Evolutionary conservation across 2,797 vertebrate genomes (phyloP), one percentile per base, ranked within the genome.

Genomic region (Chaetodon trifasciatus): DNA sequence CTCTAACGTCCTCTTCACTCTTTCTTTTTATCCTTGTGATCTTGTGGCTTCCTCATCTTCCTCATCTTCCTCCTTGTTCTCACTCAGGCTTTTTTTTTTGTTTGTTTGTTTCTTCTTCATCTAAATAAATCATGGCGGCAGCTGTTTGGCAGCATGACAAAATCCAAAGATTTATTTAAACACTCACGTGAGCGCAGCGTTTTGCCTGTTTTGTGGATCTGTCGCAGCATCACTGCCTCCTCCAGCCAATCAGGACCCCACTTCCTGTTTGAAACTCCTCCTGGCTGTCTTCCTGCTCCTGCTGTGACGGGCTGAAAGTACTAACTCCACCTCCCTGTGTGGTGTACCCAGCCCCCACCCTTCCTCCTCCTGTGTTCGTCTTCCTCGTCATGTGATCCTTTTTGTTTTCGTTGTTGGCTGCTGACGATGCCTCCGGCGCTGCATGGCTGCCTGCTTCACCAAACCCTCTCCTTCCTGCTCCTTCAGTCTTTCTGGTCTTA

Each of bases 261-360:
- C 56, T 70, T 73, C 74, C 42, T 78, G 46, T 68, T 70, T 73
- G 72, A 85, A 70, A 66, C 81, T 46, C 70, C 52, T 70, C 79
- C 64, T 37, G 11, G 15, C 42, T 37, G 46, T 70, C 50, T 42
- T 62, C 63, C 72, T 77, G 50, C 76, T 74, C 53, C 70, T 78
- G 44, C 65, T 79, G 39, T 55, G 55, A 79, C 72, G 81, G 70
- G 83, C 81, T 84, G 42, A 77, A 77, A 52, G 53, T 46, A 77
- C 77, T 83, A 69, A 74, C 73, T 76, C 55, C 73, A 73, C 57
- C 66, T 72, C 58, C 62, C 61, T 28, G 35, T 76, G 67, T 76
- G 62, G 16, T 70, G 42, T 46, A 0, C 23, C 23, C 35, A 44
- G 56, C 61, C 61, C 58, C 16, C 21, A 0, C 28, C 53, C 53